These are phyloP conservation scores for Cirrhinus mrigala DNA, from an alignment of 2,797 vertebrate species.

Conservation along the genomic window DNA sequence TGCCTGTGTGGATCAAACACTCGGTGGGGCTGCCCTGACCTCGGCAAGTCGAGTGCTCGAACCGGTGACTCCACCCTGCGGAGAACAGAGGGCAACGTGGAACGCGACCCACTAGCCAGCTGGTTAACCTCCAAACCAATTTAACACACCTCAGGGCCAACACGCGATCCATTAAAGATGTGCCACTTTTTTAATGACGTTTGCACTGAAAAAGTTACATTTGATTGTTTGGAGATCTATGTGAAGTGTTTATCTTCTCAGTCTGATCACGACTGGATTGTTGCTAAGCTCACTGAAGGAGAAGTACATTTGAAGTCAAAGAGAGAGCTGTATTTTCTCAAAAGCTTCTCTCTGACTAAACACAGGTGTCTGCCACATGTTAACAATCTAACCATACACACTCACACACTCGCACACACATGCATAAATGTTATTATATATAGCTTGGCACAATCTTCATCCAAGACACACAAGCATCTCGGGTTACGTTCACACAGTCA, in stretches of 20 bases:
- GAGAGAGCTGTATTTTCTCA: conserved; percentile 29
- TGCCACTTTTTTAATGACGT: not conserved
- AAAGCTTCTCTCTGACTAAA: conserved; percentile 37
- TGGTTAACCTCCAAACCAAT: conserved; percentile 27
- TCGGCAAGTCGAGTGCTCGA: not conserved
- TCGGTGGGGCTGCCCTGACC: conserved; percentile 56
- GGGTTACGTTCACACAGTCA: conserved; percentile 4
- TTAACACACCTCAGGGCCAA: conserved; percentile 9
- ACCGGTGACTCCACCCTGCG: conserved; percentile 14
- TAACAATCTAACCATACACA: conserved; percentile 14
- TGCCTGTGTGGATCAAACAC: conserved; percentile 75
- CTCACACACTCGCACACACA: conserved; percentile 1
- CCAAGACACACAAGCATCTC: conserved; percentile 11
- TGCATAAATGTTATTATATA: conserved; percentile 22
- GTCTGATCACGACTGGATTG: conserved; percentile 10
- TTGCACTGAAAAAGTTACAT: not conserved
- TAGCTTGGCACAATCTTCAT: conserved; percentile 20
- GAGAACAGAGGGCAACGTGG: conserved; percentile 57
- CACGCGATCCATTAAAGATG: not conserved
- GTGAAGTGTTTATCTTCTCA: not conserved
- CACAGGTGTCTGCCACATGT: conserved; percentile 56
- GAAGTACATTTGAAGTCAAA: conserved; percentile 15
- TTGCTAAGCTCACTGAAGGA: not conserved
- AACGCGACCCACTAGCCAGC: conserved; percentile 52
- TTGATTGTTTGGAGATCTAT: not conserved